These are phyloP conservation scores for Masticophis lateralis DNA, from an alignment of 2,797 vertebrate genomes.

Conservation along the genomic window DNA sequence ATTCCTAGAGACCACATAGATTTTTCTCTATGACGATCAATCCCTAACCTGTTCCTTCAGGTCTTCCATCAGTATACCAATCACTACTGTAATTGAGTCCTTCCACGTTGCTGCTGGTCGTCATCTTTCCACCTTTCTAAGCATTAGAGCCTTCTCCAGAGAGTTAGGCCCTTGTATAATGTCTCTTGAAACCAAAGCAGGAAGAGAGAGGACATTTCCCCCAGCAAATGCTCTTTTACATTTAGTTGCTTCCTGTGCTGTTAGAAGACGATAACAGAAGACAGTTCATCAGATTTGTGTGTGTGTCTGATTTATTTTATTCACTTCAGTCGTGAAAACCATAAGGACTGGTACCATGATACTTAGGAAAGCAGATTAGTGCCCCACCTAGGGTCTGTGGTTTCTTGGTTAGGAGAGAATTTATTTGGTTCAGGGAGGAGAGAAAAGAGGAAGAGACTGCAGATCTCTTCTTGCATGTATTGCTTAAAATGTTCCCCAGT, in stretches of 20 bases:
- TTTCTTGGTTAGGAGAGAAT: background rate
- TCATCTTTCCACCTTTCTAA: background rate
- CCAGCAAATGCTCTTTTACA: background rate
- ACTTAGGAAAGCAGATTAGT: background rate
- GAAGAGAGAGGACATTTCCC: background rate
- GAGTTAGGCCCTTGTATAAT: background rate
- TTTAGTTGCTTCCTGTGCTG: background rate
- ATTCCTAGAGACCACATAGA: background rate
- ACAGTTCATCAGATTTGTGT: background rate
- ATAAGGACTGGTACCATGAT: background rate
- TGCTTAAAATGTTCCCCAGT: background rate
- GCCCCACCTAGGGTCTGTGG: background rate
- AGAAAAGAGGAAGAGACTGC: background rate
- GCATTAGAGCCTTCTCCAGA: background rate
- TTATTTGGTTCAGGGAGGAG: background rate
- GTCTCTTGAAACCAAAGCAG: background rate
- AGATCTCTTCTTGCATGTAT: background rate
- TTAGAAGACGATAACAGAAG: background rate
- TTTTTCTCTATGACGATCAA: background rate
- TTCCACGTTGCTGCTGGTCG: background rate
- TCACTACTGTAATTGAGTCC: background rate
- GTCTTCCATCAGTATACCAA: background rate
- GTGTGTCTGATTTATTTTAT: slow-evolving; percentile 14
- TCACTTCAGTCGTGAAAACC: background rate
- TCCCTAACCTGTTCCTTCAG: background rate